Conservation (phyloP, 2,113 vertebrate genomes). For the Eira barbara region DNA sequence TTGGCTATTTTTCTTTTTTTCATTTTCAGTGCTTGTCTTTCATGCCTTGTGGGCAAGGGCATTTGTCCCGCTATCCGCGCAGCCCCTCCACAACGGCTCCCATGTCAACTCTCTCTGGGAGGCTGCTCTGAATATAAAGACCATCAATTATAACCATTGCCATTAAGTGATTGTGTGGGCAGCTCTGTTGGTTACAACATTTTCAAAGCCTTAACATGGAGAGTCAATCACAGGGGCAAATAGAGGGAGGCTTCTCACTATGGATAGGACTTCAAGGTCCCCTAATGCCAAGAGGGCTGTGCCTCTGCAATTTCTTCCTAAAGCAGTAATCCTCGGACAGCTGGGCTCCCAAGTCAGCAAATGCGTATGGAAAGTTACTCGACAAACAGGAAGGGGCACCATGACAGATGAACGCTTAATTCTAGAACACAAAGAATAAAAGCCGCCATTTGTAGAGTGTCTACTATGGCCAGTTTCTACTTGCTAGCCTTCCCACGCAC, state of each 20-base stretch:
- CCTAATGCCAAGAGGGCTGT: background rate
- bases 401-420: background rate
- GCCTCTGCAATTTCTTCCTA: background rate
- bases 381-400: background rate
- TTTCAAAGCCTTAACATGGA: slow-evolving; percentile 40
- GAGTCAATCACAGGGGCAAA: background rate
- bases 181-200: slow-evolving; percentile 9
- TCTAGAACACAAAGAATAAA: background rate
- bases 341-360: background rate
- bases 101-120: background rate
- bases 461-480: background rate
- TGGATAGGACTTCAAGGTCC: background rate
- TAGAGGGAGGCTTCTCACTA: background rate
- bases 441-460: background rate
- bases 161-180: background rate
- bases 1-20: slow-evolving; percentile 45
- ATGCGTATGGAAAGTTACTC: background rate
- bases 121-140: background rate
- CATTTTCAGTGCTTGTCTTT: slow-evolving; percentile 59
- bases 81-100: background rate
- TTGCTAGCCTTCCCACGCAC: background rate
- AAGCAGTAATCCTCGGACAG: background rate
- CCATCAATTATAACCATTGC: background rate
- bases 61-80: background rate
- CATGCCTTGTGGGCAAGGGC: slow-evolving; percentile 46